Base-by-base conservation (phyloP, 2,888 invertebrate genomes). In the Cataglyphis albicans region DNA sequence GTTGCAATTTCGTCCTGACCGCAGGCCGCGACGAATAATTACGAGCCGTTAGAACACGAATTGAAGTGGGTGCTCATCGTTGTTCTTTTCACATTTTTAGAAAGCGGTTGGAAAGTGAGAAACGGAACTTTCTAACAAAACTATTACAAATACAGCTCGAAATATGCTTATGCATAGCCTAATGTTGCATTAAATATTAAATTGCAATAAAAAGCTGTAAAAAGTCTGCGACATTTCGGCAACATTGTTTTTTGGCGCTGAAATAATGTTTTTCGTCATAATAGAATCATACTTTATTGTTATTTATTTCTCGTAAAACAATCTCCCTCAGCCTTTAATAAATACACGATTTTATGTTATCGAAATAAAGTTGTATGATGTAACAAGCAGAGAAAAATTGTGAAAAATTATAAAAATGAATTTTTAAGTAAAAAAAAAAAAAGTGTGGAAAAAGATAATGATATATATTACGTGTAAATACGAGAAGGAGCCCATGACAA, bases 71-170 rank as follows among this genome's bases (percentile, higher is more conserved):
- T 83, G 89, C 89, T 87, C 85, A 84, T 83, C 90, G 90, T 90
- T 90, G 90, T 90, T 90, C 90, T 90, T 90, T 90, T 90, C 90
- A 90, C 90, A 90, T 90, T 90, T 90, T 90, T 90, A 90, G 90
- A 90, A 90, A 90, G 90, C 90, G 89, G 89, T 88, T 90, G 90
- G 90, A 90, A 90, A 90, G 90, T 88, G 90, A 89, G 90, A 88
- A 85, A 89, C 84, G 81, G 83, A 86, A 90, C 90, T 90, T 90
- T 90, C 90, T 90, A 88, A 87, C 86, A 87, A 90, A 90, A 90
- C 90, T 90, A 87, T 90, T 87, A 89, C 86, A 90, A 76, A 88
- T 83, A 84, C 84, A 86, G 84, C 82, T 88, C 67, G 87, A 84
- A 84, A 32, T 59, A 70, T 10, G 38, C 15, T 63, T 82, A 12